Evolutionary conservation across 2,888 invertebrate species (phyloP), one percentile per base, ranked within the genome.

Genomic region (Ecliptopera silaceata): DNA sequence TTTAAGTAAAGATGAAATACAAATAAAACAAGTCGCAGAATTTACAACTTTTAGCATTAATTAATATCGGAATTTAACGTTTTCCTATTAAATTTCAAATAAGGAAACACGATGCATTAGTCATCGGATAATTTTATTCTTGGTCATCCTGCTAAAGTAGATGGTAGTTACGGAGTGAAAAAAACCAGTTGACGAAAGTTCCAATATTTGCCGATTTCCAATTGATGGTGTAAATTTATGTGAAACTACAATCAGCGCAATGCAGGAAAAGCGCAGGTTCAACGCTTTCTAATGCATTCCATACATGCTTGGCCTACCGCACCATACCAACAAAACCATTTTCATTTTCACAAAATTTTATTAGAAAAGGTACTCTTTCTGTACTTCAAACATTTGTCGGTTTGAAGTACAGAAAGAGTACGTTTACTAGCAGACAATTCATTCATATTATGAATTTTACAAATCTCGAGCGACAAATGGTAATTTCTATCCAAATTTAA

Each of bases 271-370:
- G n/a, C 38, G 22, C 32, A 41, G 31, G 34, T 39, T 51, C 20
- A 39, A 41, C 46, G 32, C 44, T 49, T 49, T 56, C 55, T 39
- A 56, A 44, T 39, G 17, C 32, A 18, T n/a, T n/a, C n/a, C 49
- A 13, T 45, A 50, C 56, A 56, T 32, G 49, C 44, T 10, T 47
- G 8, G 15, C 39, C 32, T n/a, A 20, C n/a, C 1, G 34, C 13
- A 32, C 26, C 11, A 36, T 13, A 48, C 41, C 42, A n/a, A 54
- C 42, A n/a, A 55, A 43, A 38, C 13, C 15, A 42, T 22, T 36
- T 36, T 36, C 36, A 36, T 15, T 36, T 34, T 15, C 34, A 13
- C 34, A 22, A 26, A 26, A 26, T 26, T 1, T 26, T 26, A 26
- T 8, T 20, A 20, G 26, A 8, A 8, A 26, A 26, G 6, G 8